Conservation (phyloP, 1,140 invertebrate species). For the Glomeris maerens region DNA sequence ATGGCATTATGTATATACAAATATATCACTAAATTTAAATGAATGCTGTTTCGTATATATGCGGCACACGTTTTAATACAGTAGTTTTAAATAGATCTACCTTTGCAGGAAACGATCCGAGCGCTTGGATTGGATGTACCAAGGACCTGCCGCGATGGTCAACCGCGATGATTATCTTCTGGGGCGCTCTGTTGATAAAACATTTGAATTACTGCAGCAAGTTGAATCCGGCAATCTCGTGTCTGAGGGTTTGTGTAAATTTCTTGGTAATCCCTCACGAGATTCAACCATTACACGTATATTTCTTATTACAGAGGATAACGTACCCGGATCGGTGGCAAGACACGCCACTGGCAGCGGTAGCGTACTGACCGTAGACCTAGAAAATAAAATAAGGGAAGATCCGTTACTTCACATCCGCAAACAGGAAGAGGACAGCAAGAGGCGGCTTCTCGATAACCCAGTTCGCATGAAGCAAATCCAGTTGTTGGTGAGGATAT, state of each 20-base stretch:
- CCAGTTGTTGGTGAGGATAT: conserved; percentile 50
- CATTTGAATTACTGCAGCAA: conserved; percentile 50
- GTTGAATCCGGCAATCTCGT: conserved; percentile 43
- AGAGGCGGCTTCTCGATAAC: conserved; percentile 66
- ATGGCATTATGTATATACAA: not conserved
- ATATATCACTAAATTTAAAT: not conserved
- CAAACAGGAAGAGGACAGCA: conserved; percentile 65
- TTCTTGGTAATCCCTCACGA: too few species aligned
- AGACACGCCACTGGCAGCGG: conserved; percentile 1
- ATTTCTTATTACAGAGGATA: not conserved
- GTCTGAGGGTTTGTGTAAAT: conserved; percentile 1
- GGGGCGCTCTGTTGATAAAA: conserved; percentile 74
- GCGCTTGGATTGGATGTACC: conserved; percentile 79
- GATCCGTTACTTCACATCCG: conserved; percentile 76
- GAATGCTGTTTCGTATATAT: too few species aligned
- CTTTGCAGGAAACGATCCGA: conserved; percentile 21
- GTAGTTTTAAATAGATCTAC: too few species aligned
- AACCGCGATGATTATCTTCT: conserved; percentile 78
- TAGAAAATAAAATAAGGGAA: conserved; percentile 68
- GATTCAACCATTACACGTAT: too few species aligned
- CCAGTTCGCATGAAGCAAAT: conserved; percentile 75
- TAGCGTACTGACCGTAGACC: conserved; percentile 41
- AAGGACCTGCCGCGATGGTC: conserved; percentile 54
- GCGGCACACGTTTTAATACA: too few species aligned
- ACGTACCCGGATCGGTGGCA: conserved; percentile 9